Conservation (phyloP, 2,888 invertebrate species). For the Netelia fuscicornis region DNA sequence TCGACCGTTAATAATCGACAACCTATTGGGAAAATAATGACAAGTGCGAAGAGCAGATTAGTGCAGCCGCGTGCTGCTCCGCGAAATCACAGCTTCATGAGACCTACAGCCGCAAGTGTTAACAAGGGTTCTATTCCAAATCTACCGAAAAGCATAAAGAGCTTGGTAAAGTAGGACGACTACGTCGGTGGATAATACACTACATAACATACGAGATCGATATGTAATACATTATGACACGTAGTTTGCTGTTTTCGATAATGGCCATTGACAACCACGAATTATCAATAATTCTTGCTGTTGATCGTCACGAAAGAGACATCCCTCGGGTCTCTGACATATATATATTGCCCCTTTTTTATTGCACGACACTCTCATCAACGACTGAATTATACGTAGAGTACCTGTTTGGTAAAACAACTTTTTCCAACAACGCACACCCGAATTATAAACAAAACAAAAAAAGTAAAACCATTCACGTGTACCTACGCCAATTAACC, state of each 20-base stretch:
- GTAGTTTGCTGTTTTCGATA: conserved; percentile 22
- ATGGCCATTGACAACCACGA: not conserved
- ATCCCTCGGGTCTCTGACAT: not conserved
- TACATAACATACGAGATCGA: not conserved
- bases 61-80: conserved; percentile 77
- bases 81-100: conserved; percentile 89
- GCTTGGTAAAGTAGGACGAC: conserved; percentile 76
- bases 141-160: conserved; percentile 82
- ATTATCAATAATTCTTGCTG: not conserved
- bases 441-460: not conserved
- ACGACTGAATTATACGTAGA: conserved; percentile 64
- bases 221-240: conserved; percentile 34
- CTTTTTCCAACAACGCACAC: not conserved
- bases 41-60: conserved; percentile 76
- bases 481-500: conserved; percentile 59
- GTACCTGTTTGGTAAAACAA: conserved; percentile 49
- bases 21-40: conserved; percentile 60
- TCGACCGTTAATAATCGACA: conserved; percentile 73
- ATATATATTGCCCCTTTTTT: conserved; percentile 25
- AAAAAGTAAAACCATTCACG: conserved; percentile 38
- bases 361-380: conserved; percentile 47
- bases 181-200: not conserved
- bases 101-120: conserved; percentile 94
- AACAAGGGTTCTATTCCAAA: conserved; percentile 88
- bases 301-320: not conserved